These are phyloP conservation scores for Antennarius striatus DNA, from an alignment of 2,113 vertebrate genomes.

Conservation along the genomic window DNA sequence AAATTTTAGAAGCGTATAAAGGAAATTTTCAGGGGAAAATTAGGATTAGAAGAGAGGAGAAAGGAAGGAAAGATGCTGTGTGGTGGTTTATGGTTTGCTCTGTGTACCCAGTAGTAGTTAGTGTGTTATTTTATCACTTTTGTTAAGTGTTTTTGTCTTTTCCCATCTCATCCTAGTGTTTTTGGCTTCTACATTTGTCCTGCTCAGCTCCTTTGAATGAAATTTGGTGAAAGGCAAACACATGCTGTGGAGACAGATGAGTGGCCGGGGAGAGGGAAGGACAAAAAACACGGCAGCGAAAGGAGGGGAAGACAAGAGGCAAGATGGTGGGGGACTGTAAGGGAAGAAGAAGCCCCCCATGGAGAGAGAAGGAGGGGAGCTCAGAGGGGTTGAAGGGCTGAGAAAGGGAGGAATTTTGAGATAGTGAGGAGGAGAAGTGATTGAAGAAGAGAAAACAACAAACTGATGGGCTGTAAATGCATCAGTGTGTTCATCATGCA, in stretches of 20 bases:
- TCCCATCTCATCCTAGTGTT: conserved; percentile 34
- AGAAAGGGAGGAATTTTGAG: conserved; percentile 68
- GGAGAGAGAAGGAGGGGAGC: conserved; percentile 66
- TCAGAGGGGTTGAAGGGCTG: conserved; percentile 70
- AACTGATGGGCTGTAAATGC: conserved; percentile 39
- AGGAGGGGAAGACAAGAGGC: conserved; percentile 48
- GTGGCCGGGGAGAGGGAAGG: conserved; percentile 51
- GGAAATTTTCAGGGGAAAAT: conserved; percentile 3
- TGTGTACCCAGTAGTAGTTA: conserved; percentile 7
- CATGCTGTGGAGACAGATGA: conserved; percentile 76
- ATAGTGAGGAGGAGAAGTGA: conserved; percentile 57
- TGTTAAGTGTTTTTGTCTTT: conserved; percentile 38
- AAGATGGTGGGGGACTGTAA: conserved; percentile 70
- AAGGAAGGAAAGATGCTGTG: conserved; percentile 5
- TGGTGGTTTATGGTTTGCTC: conserved; percentile 15
- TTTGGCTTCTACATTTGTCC: conserved; percentile 39
- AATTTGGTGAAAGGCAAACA: conserved; percentile 73
- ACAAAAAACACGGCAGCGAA: conserved; percentile 26
- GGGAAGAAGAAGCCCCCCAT: conserved; percentile 71
- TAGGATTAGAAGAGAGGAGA: conserved; percentile 1
- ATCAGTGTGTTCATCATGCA: conserved; percentile 22
- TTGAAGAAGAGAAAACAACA: conserved; percentile 33
- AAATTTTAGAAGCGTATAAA: conserved; percentile 3
- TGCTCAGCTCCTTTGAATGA: conserved; percentile 62
- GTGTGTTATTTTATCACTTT: conserved; percentile 54